Evolutionary conservation across 2,888 invertebrate species (phyloP), one percentile per base, ranked within the genome.

Genomic region (Tuta absoluta): DNA sequence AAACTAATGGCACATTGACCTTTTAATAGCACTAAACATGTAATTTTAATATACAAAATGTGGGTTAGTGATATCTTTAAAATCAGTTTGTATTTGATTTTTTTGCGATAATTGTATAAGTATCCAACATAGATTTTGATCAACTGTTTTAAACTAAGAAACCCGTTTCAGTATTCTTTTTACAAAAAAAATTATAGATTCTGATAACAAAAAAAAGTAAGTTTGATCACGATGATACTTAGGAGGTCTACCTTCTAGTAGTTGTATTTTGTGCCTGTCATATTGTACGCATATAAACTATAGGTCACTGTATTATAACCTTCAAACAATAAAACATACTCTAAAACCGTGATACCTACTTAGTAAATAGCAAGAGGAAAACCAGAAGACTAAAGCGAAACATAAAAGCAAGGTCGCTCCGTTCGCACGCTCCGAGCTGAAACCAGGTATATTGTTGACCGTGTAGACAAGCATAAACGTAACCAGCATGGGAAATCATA

Each of bases 401-500:
- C 72, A 68, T 71, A 73, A 73, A 75, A 75, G 75, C 88, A 89
- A 89, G 89, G 89, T 81, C 86, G 82, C 67, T 66, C 68, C 79
- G 82, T 87, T 90, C 89, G 76, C 89, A 90, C 89, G 89, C 77
- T 71, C 70, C 66, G 66, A 66, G 69, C 73, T 68, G 72, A 67
- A 72, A 72, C 74, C 71, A 71, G 73, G 33, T 72, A 33, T 70
- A 61, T 64, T 66, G 65, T 62, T 68, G 65, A 17, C 66, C 66
- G 51, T 21, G 49, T 21, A 49, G 51, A 65, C 65, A 63, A 67
- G 69, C 69, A 71, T 71, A 73, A 68, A 63, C 8, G 17, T 45
- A 45, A 17, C 4, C 17, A 8, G 67, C 73, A 79, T 75, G 79
- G 72, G 75, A 75, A 78, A 74, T 75, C 69, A 69, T 69, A 72